Percentiles rank a stretch among this genome's conserved stretches.
phyloP scores from a whole-genome alignment of 2,888 invertebrate species.

The Tetramorium bicarinatum region DNA sequence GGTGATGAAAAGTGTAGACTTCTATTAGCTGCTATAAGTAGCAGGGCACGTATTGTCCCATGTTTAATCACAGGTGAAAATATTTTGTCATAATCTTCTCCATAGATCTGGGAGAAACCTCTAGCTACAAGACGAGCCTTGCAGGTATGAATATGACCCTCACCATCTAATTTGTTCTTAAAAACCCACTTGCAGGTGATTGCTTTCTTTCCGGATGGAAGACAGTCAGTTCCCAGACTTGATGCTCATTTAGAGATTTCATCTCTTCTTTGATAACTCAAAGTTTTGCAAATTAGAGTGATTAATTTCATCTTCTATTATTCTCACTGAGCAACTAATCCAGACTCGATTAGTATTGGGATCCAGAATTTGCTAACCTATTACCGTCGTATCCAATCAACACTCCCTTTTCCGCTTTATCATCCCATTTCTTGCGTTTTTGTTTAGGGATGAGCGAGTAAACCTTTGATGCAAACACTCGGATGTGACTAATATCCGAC shows the following conservation, averaged over 20 bases:
- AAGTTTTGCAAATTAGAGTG: background rate
- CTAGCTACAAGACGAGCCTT: constrained; percentile 8
- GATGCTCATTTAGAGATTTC: background rate
- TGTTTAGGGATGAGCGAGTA: constrained; percentile 21
- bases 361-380: constrained; percentile 14
- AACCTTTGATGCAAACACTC: constrained; percentile 5
- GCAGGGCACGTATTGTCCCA: background rate
- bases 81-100: constrained; percentile 9
- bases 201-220: background rate
- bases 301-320: background rate
- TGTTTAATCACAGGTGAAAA: constrained; percentile 16
- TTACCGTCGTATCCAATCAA: constrained; percentile 7
- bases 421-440: constrained; percentile 31
- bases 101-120: background rate
- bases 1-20: too few relatives aligned
- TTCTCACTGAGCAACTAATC: background rate
- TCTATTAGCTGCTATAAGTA: background rate
- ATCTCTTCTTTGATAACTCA: constrained; percentile 3
- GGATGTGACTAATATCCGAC: background rate
- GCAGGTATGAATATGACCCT: background rate
- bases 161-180: background rate
- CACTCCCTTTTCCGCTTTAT: constrained; percentile 21
- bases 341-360: background rate
- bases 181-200: constrained; percentile 25
- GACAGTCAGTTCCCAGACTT: constrained; percentile 4